A percentile compares a stretch with the other conserved stretches of the same genome.
Conservation (phyloP, 2,888 invertebrate species). For the Xiphydria camelus region DNA sequence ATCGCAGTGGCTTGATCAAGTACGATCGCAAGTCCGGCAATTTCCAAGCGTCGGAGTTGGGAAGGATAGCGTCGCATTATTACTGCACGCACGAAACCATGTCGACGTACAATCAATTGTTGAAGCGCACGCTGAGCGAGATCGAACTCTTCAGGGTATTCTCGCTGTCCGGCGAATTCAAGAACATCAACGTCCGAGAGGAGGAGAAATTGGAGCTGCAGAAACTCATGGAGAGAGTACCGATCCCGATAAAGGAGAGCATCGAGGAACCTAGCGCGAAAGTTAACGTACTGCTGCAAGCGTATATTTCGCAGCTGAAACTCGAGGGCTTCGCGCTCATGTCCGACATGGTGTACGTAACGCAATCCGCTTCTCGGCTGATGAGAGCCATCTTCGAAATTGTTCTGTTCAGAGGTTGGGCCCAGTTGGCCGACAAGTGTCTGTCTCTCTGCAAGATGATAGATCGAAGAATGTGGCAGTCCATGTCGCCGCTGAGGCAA, state of each 20-base stretch:
- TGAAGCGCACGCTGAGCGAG: constrained; percentile 95
- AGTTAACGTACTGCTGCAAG: constrained; percentile 92
- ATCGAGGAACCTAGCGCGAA: constrained; percentile 99
- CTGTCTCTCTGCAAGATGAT: constrained; percentile 98
- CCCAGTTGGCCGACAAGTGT: constrained; percentile 94
- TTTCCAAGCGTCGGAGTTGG: constrained; percentile 89
- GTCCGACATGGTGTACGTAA: constrained; percentile 99
- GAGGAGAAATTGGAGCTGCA: constrained; percentile 97
- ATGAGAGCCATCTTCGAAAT: constrained; percentile 98
- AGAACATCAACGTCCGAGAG: constrained; percentile 87
- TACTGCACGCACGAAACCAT: constrained; percentile 98
- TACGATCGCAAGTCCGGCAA: constrained; percentile 93
- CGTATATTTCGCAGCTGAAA: constrained; percentile 97
- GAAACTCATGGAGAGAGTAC: constrained; percentile 90
- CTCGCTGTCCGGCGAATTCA: constrained; percentile 95
- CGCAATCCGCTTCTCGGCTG: constrained; percentile 93
- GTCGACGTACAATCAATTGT: constrained; percentile 92
- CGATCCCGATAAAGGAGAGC: constrained; percentile 98
- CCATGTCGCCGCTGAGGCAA: constrained; percentile 96
- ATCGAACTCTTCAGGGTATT: constrained; percentile 98
- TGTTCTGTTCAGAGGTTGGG: constrained; percentile 91
- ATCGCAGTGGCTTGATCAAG: constrained; percentile 92
- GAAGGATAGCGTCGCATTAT: constrained; percentile 97
- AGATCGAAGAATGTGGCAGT: constrained; percentile 98
- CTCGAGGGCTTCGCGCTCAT: constrained; percentile 97